phyloP scores from a whole-genome alignment of 2,888 invertebrate species.

The Caenorhabditis sp. region DNA sequence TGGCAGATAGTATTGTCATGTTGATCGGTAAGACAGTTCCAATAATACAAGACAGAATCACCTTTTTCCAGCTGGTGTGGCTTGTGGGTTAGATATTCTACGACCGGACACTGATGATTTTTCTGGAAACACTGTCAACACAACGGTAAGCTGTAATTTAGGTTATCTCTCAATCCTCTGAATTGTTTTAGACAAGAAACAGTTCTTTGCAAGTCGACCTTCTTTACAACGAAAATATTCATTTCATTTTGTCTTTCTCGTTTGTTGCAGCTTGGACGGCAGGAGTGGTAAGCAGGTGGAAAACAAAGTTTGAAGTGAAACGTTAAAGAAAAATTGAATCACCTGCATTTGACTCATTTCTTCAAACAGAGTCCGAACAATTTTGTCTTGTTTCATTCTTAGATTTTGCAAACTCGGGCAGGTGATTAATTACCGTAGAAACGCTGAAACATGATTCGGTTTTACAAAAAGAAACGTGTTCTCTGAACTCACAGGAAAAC shows the following conservation, averaged over 20 bases:
- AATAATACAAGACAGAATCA: background rate
- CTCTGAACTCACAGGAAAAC: no score
- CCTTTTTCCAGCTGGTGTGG: constrained; percentile 45
- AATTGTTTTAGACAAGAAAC: background rate
- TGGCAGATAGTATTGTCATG: constrained; percentile 56
- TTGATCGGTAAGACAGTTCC: constrained; percentile 26
- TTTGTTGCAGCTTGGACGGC: constrained; percentile 67
- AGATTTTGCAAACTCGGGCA: constrained; percentile 2
- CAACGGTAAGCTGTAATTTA: background rate
- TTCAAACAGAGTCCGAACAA: background rate
- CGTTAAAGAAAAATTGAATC: background rate
- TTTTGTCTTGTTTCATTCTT: background rate
- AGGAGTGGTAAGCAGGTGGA: constrained; percentile 55
- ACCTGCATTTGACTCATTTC: background rate
- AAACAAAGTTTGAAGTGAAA: constrained; percentile 1
- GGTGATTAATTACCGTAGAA: background rate
- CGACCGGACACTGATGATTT: constrained; percentile 31
- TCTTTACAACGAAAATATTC: constrained; percentile 15
- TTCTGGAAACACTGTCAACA: background rate
- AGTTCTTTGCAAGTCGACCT: background rate
- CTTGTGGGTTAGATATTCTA: constrained; percentile 46
- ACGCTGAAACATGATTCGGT: no score
- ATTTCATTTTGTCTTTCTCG: constrained; percentile 51
- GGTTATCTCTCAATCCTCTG: background rate
- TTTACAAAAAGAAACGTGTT: no score